Conservation (phyloP, 2,113 vertebrate species). For the Stigmatopora nigra region DNA sequence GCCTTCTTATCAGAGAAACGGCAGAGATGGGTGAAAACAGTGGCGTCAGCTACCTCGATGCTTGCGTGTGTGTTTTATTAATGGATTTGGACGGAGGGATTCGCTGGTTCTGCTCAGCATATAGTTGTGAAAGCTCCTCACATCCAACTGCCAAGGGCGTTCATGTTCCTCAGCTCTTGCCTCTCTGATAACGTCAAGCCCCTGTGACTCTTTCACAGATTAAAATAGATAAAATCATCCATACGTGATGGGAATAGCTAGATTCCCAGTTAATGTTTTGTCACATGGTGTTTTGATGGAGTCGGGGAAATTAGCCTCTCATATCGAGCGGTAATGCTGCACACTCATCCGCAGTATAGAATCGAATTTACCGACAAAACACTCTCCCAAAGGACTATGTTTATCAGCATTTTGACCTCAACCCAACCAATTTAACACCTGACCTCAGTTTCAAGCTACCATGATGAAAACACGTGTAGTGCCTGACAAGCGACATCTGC, state of each 20-base stretch:
- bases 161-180: conserved; percentile 11
- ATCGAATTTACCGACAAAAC: background rate
- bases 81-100: conserved; percentile 40
- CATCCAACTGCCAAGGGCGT: conserved; percentile 55
- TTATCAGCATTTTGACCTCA: background rate
- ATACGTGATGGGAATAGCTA: conserved; percentile 38
- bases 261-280: conserved; percentile 35
- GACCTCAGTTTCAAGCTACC: too few species aligned
- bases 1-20: conserved; percentile 38
- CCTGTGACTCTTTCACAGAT: conserved; percentile 39
- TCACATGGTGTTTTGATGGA: conserved; percentile 19
- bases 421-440: background rate
- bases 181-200: conserved; percentile 45
- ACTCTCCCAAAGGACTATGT: too few species aligned
- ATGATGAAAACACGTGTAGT: too few species aligned
- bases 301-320: background rate
- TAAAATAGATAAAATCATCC: conserved; percentile 52
- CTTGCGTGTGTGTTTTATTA: conserved; percentile 19
- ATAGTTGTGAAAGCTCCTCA: conserved; percentile 59
- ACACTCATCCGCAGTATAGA: background rate
- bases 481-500: too few species aligned
- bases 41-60: conserved; percentile 16
- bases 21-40: conserved; percentile 33
- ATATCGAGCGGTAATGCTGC: background rate
- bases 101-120: conserved; percentile 23